Conservation (phyloP, 2,113 vertebrate species). For the Pithys albifrons region DNA sequence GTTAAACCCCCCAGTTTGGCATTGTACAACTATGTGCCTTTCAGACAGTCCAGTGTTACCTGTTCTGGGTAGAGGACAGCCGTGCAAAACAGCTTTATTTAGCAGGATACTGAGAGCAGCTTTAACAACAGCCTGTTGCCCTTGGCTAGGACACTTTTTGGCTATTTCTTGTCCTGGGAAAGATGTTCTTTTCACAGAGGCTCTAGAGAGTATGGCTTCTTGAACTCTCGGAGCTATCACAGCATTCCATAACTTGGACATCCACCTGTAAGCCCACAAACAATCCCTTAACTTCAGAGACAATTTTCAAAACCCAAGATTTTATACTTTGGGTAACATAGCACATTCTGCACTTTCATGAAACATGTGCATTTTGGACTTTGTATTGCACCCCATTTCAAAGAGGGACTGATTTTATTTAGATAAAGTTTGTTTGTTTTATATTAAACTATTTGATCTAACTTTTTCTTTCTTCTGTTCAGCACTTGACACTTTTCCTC, state of each 20-base stretch:
- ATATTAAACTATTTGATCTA: neutral
- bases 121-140: conserved; percentile 92
- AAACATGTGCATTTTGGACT: neutral
- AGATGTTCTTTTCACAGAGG: conserved; percentile 80
- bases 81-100: conserved; percentile 90
- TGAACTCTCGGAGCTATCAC: conserved; percentile 91
- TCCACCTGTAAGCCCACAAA: conserved; percentile 80
- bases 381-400: neutral
- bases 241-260: conserved; percentile 91
- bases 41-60: conserved; percentile 70
- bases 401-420: neutral
- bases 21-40: neutral
- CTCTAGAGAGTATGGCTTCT: conserved; percentile 88
- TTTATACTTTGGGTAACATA: neutral
- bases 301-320: neutral
- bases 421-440: neutral
- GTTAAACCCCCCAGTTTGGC: neutral
- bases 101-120: conserved; percentile 95
- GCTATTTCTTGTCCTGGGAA: conserved; percentile 69
- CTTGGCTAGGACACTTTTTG: conserved; percentile 81
- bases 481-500: neutral
- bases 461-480: neutral
- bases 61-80: conserved; percentile 87
- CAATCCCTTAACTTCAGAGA: neutral
- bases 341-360: neutral